Evolutionary conservation across 2,113 vertebrate genomes (phyloP).

Genomic region (Cavia aperea): DNA sequence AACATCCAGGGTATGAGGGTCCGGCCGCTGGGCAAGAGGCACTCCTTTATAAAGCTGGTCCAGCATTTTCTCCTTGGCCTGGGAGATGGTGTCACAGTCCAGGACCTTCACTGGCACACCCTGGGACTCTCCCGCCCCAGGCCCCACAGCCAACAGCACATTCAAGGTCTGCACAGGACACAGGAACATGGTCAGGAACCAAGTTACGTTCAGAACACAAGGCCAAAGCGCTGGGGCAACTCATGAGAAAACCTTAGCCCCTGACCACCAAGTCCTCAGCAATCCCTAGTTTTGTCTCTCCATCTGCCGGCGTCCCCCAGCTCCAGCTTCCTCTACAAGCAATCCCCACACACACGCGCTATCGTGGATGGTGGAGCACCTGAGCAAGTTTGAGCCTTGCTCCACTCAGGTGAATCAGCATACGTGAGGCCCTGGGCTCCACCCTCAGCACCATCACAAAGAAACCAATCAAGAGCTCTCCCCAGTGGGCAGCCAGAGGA

Average conservation of each 20-base stretch:
- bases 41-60: conserved; percentile 95
- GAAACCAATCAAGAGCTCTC: not conserved
- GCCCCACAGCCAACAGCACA: conserved; percentile 82
- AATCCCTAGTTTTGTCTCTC: conserved; percentile 5
- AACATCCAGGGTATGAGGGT: conserved; percentile 89
- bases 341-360: not conserved
- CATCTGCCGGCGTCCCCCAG: too few species aligned
- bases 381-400: not conserved
- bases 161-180: conserved; percentile 84
- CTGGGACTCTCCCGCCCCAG: conserved; percentile 79
- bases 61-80: conserved; percentile 97
- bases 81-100: conserved; percentile 95
- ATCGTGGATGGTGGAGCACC: not conserved
- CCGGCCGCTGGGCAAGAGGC: conserved; percentile 89
- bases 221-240: not conserved
- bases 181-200: not conserved
- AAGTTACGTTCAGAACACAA: fast-evolving
- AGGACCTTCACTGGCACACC: conserved; percentile 89
- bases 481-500: not conserved
- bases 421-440: not conserved
- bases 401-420: not conserved
- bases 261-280: not conserved
- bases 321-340: not conserved
- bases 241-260: not conserved
- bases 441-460: not conserved